Conservation (phyloP, 2,113 vertebrate genomes). For the Sorex fumeus region DNA sequence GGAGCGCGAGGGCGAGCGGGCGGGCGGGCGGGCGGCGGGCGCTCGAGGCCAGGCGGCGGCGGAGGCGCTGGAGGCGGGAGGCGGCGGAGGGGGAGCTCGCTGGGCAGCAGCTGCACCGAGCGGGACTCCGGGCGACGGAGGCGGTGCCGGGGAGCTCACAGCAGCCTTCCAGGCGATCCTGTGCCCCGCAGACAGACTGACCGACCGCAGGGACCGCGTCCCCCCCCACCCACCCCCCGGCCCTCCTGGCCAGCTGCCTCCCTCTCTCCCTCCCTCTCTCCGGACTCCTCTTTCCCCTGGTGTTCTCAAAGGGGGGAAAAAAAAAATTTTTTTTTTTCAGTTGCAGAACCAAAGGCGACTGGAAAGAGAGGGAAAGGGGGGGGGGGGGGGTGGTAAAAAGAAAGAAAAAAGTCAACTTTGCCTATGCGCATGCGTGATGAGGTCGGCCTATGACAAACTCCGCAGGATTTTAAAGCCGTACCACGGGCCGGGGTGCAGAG, state of each 20-base stretch:
- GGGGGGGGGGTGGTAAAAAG: not conserved
- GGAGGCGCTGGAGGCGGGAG: conserved; percentile 21
- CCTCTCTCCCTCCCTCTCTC: conserved; percentile 75
- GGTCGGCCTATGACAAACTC: conserved; percentile 87
- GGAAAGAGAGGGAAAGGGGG: conserved; percentile 71
- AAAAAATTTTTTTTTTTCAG: conserved; percentile 74
- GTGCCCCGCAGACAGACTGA: conserved; percentile 66
- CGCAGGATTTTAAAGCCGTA: conserved; percentile 89
- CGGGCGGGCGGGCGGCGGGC: conserved; percentile 12
- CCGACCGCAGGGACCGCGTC: conserved; percentile 57
- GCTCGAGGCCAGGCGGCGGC: conserved; percentile 1
- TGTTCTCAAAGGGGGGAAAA: conserved; percentile 58
- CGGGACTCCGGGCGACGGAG: conserved; percentile 53
- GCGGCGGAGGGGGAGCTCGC: conserved; percentile 33
- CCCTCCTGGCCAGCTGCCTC: conserved; percentile 66
- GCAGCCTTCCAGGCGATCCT: conserved; percentile 69
- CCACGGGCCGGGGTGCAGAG: conserved; percentile 77
- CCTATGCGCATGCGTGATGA: conserved; percentile 93
- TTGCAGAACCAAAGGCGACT: conserved; percentile 85
- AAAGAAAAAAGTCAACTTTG: conserved; percentile 68
- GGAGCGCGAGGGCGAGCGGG: conserved; percentile 54
- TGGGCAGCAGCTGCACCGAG: conserved; percentile 22
- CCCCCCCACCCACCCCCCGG: conserved; percentile 72
- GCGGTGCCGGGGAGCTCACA: conserved; percentile 58
- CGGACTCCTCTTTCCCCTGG: conserved; percentile 75